phyloP scores from a whole-genome alignment of 2,797 vertebrate species.

The Cyprinodon diabolis region DNA sequence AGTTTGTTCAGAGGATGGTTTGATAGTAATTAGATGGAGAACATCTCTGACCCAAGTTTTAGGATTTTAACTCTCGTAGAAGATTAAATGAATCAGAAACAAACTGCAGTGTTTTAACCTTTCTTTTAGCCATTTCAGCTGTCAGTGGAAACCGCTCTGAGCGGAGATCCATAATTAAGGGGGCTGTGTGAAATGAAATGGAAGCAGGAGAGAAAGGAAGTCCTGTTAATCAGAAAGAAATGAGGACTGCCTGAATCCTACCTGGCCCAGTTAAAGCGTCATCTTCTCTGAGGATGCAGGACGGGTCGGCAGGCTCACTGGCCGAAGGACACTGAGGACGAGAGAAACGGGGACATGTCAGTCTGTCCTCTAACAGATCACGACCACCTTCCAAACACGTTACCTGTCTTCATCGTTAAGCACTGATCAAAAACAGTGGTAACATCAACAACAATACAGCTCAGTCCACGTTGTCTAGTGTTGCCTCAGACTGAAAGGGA shows the following conservation, averaged over 20 bases:
- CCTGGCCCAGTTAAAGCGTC: constrained; percentile 88
- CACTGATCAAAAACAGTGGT: background rate
- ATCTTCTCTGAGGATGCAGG: constrained; percentile 82
- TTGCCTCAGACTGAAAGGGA: no score
- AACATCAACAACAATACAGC: no score
- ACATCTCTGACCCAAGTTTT: constrained; percentile 11
- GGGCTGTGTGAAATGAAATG: background rate
- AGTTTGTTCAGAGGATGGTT: constrained; percentile 31
- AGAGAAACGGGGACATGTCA: constrained; percentile 9
- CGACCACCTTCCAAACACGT: background rate
- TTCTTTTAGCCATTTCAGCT: constrained; percentile 3
- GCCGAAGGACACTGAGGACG: constrained; percentile 86
- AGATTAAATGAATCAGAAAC: constrained; percentile 1
- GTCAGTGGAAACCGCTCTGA: background rate
- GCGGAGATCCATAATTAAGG: background rate
- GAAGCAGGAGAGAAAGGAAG: background rate
- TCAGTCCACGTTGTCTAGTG: no score
- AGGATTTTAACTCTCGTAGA: constrained; percentile 19
- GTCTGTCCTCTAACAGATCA: background rate
- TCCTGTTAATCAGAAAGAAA: constrained; percentile 20
- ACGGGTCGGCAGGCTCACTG: constrained; percentile 84
- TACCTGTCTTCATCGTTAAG: background rate
- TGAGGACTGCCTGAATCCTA: constrained; percentile 63
- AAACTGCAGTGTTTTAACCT: constrained; percentile 2
- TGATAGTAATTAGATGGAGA: constrained; percentile 34